phyloP scores from a whole-genome alignment of 2,888 invertebrate species.

The Colletes collaris region DNA sequence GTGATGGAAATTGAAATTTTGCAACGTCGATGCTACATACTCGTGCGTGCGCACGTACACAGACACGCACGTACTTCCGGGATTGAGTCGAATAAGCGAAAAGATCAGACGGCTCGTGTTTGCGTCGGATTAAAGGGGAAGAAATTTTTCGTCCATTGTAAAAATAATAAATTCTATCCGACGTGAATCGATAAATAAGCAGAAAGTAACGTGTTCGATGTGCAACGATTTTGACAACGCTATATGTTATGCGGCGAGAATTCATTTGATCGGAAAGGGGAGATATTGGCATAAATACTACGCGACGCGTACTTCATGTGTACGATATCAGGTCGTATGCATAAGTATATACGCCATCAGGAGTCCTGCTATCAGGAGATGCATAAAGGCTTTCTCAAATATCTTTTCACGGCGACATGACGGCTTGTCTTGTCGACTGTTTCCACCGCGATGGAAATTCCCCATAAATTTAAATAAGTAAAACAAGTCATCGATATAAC shows the following conservation, averaged over 20 bases:
- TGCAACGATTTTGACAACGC: too few species aligned
- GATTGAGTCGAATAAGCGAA: constrained; percentile 42
- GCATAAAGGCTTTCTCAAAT: constrained; percentile 43
- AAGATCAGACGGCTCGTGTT: constrained; percentile 19
- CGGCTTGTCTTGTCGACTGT: constrained; percentile 52
- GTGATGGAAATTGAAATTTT: constrained; percentile 61
- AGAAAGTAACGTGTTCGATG: too few species aligned
- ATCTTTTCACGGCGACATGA: constrained; percentile 42
- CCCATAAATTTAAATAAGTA: constrained; percentile 63
- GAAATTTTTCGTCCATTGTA: neutral
- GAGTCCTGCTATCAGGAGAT: constrained; percentile 10
- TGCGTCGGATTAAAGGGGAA: constrained; percentile 20
- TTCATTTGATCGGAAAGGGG: neutral
- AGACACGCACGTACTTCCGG: neutral
- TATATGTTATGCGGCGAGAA: neutral
- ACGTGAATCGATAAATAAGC: too few species aligned
- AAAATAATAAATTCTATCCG: too few species aligned
- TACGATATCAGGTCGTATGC: constrained; percentile 8
- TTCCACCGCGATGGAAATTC: constrained; percentile 30
- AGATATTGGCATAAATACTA: constrained; percentile 8
- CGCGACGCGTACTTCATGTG: neutral
- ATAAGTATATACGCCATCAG: neutral
- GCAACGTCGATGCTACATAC: constrained; percentile 30
- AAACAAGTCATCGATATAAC: too few species aligned
- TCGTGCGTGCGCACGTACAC: neutral